Evolutionary conservation across 2,888 invertebrate genomes (phyloP).

Genomic region (Watsonalla cultraria): DNA sequence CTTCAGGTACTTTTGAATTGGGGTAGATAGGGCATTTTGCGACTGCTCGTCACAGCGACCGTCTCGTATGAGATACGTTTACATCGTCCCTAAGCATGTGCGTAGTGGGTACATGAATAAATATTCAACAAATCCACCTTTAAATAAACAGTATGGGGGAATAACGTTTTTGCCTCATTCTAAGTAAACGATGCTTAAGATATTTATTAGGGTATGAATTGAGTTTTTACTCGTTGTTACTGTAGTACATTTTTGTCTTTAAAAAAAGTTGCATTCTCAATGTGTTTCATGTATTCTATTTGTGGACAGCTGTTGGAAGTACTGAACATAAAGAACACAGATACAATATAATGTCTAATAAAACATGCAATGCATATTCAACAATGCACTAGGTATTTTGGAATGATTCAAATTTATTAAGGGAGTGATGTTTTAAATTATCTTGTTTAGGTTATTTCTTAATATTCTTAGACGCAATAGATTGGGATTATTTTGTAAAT

Average conservation of each 20-base stretch:
- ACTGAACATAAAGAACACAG: too few relatives aligned
- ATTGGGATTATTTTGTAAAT: too few relatives aligned
- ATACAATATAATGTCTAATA: too few relatives aligned
- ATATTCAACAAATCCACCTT: conserved; percentile 75
- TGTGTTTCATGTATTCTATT: background rate
- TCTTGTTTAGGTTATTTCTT: too few relatives aligned
- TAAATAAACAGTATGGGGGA: conserved; percentile 73
- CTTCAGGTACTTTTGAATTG: background rate
- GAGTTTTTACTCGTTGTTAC: conserved; percentile 56
- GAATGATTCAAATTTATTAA: too few relatives aligned
- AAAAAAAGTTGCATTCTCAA: conserved; percentile 14
- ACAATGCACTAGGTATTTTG: too few relatives aligned
- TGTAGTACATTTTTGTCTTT: conserved; percentile 45
- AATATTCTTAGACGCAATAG: too few relatives aligned
- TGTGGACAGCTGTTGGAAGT: background rate
- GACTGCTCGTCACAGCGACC: conserved; percentile 17
- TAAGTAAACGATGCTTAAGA: conserved; percentile 74
- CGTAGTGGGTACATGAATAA: conserved; percentile 58
- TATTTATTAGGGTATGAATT: conserved; percentile 74
- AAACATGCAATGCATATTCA: too few relatives aligned
- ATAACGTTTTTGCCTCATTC: conserved; percentile 72
- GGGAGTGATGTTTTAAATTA: too few relatives aligned
- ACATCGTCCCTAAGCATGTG: conserved; percentile 36
- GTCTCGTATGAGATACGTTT: conserved; percentile 11
- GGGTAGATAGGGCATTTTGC: too few relatives aligned